Percentiles rank a stretch among this genome's conserved stretches.
Evolutionary conservation across 2,113 vertebrate genomes (phyloP).

Genomic region (Toxostoma redivivum): DNA sequence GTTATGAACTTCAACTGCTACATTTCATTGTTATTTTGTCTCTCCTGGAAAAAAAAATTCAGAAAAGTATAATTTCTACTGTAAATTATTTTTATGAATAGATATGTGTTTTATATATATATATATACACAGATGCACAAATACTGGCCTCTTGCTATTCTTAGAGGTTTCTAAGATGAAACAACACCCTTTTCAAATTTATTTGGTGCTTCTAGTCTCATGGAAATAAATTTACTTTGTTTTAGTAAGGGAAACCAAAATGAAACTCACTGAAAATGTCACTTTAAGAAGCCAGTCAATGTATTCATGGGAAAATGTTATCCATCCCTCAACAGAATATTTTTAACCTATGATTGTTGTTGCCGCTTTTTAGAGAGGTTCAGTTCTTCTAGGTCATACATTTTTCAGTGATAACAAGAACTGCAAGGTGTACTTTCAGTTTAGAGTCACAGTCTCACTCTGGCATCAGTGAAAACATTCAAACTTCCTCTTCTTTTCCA

Average conservation of each 20-base stretch:
- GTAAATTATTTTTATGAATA: not conserved
- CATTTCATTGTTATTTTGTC: not conserved
- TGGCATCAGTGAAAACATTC: not conserved
- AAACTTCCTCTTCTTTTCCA: not conserved
- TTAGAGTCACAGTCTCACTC: not conserved
- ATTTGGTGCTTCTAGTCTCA: not conserved
- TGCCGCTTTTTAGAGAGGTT: not conserved
- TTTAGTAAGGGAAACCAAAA: not conserved
- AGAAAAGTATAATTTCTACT: not conserved
- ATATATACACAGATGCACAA: not conserved
- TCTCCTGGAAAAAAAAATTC: not conserved
- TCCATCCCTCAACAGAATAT: not conserved
- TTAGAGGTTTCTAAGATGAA: not conserved
- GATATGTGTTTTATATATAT: not conserved
- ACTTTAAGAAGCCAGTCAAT: not conserved
- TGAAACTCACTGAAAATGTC: not conserved
- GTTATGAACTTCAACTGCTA: not conserved
- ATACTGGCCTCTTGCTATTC: not conserved
- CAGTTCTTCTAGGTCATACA: not conserved
- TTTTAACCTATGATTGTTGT: not conserved
- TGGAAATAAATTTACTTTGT: not conserved
- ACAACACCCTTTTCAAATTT: not conserved
- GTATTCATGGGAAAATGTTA: not conserved
- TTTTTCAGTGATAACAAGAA: not conserved
- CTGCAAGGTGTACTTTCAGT: not conserved